These are phyloP conservation scores for Altica lythri DNA, from an alignment of 2,888 invertebrate species.

Conservation along the genomic window DNA sequence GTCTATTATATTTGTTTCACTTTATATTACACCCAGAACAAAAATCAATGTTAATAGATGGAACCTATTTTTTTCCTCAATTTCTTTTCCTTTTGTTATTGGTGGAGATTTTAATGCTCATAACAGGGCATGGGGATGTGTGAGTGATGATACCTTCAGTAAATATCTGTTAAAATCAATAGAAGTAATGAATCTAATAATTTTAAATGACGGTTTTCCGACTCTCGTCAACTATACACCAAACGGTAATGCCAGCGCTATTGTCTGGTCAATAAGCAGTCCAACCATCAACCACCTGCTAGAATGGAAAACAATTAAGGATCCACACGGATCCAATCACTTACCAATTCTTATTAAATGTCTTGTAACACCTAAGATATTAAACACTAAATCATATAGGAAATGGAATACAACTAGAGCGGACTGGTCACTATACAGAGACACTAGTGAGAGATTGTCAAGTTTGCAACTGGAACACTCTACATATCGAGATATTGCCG, in stretches of 20 bases:
- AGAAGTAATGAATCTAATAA: background rate
- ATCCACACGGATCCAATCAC: conserved; percentile 12
- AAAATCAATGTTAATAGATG: background rate
- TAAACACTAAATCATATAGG: no score
- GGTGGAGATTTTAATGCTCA: background rate
- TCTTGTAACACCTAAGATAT: no score
- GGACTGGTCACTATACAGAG: no score
- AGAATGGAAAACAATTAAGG: background rate
- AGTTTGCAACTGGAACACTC: no score
- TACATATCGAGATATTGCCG: no score
- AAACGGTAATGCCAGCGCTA: background rate
- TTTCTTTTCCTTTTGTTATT: background rate
- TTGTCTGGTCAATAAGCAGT: conserved; percentile 14
- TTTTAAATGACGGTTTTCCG: conserved; percentile 14
- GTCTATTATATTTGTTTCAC: background rate
- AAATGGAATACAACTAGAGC: no score
- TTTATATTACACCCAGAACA: background rate
- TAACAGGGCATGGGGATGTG: background rate
- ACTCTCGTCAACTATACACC: conserved; percentile 11
- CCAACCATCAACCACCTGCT: background rate
- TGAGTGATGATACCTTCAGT: background rate
- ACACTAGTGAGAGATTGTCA: no score
- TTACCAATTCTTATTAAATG: conserved; percentile 5
- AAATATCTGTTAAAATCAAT: background rate
- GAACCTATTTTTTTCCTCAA: background rate